A percentile compares a stretch with the other conserved stretches of the same genome.
Conservation (phyloP, 2,888 invertebrate genomes). For the Subacronicta megacephala region DNA sequence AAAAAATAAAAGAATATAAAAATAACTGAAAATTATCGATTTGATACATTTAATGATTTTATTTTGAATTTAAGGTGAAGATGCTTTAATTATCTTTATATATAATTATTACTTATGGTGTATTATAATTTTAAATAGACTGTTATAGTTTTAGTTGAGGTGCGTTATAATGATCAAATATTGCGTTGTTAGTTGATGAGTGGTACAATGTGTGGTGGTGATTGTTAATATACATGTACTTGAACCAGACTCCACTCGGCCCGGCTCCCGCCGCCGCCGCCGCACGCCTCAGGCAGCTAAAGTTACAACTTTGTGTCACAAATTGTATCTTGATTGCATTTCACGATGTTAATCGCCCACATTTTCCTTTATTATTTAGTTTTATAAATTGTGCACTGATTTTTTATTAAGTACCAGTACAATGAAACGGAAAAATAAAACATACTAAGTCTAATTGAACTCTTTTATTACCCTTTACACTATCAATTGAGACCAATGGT, state of each 20-base stretch:
- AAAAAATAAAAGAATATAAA: conserved; percentile 76
- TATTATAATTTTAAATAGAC: conserved; percentile 89
- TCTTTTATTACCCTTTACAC: conserved; percentile 53
- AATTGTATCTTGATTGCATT: conserved; percentile 71
- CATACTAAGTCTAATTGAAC: conserved; percentile 57
- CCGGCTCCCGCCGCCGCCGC: conserved; percentile 7
- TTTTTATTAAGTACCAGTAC: conserved; percentile 78
- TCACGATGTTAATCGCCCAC: conserved; percentile 69
- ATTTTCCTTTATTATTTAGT: conserved; percentile 75
- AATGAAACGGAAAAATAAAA: conserved; percentile 80
- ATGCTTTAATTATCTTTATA: conserved; percentile 89
- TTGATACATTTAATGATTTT: conserved; percentile 85
- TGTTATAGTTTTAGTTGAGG: conserved; percentile 88
- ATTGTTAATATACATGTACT: conserved; percentile 14
- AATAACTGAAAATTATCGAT: conserved; percentile 78
- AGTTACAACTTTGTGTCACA: conserved; percentile 69
- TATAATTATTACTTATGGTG: conserved; percentile 85
- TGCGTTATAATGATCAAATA: conserved; percentile 74
- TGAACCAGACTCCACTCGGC: conserved; percentile 37
- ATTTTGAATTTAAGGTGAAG: conserved; percentile 88
- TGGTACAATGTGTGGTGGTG: conserved; percentile 33
- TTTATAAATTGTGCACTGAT: conserved; percentile 82
- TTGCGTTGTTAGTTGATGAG: conserved; percentile 59
- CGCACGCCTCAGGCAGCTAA: conserved; percentile 57
- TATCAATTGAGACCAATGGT: too few relatives aligned